Evolutionary conservation across 2,113 vertebrate genomes (phyloP), one percentile per base, ranked within the genome.

Genomic region (Zosterops borbonicus): DNA sequence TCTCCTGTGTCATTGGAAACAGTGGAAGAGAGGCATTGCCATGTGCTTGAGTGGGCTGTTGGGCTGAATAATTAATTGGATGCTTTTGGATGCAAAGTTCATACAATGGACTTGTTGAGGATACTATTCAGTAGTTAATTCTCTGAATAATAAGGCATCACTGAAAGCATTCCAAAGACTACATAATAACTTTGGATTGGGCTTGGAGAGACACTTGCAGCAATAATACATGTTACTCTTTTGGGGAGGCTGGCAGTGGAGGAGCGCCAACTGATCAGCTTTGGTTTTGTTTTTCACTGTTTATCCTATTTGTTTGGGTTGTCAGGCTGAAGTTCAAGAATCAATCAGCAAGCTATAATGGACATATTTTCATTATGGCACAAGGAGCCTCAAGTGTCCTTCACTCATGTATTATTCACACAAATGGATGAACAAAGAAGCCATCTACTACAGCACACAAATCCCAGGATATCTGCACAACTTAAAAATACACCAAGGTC

Each of bases 41-140:
- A 21, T 1, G 10, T 67, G 47, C 90, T 62, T 2, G 0, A 88
- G 46, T 37, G 74, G 49, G 74, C 29, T 2, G 14, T 80, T 80
- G 70, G 60, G 42, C 41, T 69, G 89, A 89, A 83, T 90, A 95
- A 95, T 90, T 46, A 79, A 92, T 87, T 50, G 73, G 55, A 63
- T 46, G 35, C 29, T 83, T 95, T 91, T 90, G 68, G 67, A 91
- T 83, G 55, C 29, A 80, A 94, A 89, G 67, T 89, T 95, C 78
- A 55, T 42, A 67, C 62, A 73, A 33, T 74, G 33, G 42, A 39
- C 39, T 39, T 39, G 76, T 68, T 89, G 70, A 89, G 78, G 67
- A 53, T 95, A 74, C 39, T 91, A 35, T 90, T 95, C 69, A 62
- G 60, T 73, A 73, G 65, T 80, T 82, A 87, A 89, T 94, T 85